These are phyloP conservation scores for Gouania willdenowi DNA, from an alignment of 2,797 vertebrate species.

Conservation along the genomic window DNA sequence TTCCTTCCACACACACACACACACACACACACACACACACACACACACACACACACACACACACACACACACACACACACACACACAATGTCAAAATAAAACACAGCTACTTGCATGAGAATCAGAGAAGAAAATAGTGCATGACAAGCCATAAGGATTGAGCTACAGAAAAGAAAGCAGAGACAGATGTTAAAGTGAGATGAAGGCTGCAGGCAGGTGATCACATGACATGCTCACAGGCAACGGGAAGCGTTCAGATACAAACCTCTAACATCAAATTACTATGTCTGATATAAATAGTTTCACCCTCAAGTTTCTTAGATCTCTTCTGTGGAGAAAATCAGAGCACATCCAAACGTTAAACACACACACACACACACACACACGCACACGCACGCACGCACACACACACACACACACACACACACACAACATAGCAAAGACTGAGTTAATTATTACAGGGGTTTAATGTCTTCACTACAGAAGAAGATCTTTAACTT, in stretches of 20 bases:
- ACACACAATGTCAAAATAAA: conserved; percentile 28
- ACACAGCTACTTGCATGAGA: conserved; percentile 74
- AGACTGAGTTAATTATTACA: too few species aligned
- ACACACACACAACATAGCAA: too few species aligned
- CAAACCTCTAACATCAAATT: conserved; percentile 99
- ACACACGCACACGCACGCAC: too few species aligned
- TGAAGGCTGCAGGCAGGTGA: conserved; percentile 50
- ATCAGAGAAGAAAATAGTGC: conserved; percentile 73
- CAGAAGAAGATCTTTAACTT: too few species aligned
- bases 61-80: too few species aligned
- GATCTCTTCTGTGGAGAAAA: conserved; percentile 92
- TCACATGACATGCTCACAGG: conserved; percentile 24
- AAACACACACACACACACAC: too few species aligned
- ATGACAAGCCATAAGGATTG: conserved; percentile 73
- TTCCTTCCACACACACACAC: too few species aligned
- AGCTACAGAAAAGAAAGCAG: conserved; percentile 55
- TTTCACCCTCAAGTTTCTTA: conserved; percentile 99
- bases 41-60: too few species aligned
- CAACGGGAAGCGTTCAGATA: conserved; percentile 74
- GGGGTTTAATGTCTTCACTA: too few species aligned
- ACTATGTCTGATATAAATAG: conserved; percentile 99
- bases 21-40: too few species aligned
- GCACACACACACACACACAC: too few species aligned
- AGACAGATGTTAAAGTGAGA: too few species aligned
- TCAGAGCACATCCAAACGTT: conserved; percentile 13